Evolutionary conservation across 2,797 vertebrate genomes (phyloP).

Genomic region (Phalanger gymnotis): DNA sequence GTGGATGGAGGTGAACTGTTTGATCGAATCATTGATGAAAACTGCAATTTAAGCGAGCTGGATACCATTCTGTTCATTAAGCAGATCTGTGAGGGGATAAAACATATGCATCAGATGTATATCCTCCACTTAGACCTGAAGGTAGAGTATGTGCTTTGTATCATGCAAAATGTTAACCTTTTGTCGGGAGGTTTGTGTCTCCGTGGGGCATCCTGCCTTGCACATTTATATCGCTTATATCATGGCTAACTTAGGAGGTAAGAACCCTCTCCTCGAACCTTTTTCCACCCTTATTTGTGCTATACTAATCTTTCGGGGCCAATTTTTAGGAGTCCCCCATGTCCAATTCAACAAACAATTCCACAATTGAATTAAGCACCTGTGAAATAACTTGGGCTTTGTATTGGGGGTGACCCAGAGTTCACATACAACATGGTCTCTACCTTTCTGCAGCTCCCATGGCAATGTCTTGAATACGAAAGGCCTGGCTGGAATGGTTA

Average conservation of each 20-base stretch:
- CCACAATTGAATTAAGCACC: not conserved
- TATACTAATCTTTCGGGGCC: not conserved
- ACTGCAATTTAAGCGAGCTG: slow-evolving; percentile 88
- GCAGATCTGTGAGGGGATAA: slow-evolving; percentile 96
- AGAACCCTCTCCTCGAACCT: not conserved
- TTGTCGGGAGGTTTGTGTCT: no score
- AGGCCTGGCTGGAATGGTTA: not conserved
- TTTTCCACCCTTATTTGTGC: not conserved
- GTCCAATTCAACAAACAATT: not conserved
- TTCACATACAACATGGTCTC: not conserved
- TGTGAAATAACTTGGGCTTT: not conserved
- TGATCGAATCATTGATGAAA: slow-evolving; percentile 92
- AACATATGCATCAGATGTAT: slow-evolving; percentile 98
- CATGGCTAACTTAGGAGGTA: not conserved
- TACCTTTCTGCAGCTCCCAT: not conserved
- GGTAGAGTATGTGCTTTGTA: slow-evolving; percentile 83
- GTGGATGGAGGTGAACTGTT: slow-evolving; percentile 97
- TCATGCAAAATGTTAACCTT: not conserved
- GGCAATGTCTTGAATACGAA: not conserved
- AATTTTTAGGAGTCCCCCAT: not conserved
- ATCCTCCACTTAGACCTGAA: slow-evolving; percentile 98
- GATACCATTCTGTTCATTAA: slow-evolving; percentile 94
- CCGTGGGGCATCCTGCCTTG: not conserved
- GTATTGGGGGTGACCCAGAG: not conserved
- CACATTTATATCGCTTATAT: not conserved